phyloP scores from a whole-genome alignment of 2,797 vertebrate species.

The Pseudomugil gertrudae region DNA sequence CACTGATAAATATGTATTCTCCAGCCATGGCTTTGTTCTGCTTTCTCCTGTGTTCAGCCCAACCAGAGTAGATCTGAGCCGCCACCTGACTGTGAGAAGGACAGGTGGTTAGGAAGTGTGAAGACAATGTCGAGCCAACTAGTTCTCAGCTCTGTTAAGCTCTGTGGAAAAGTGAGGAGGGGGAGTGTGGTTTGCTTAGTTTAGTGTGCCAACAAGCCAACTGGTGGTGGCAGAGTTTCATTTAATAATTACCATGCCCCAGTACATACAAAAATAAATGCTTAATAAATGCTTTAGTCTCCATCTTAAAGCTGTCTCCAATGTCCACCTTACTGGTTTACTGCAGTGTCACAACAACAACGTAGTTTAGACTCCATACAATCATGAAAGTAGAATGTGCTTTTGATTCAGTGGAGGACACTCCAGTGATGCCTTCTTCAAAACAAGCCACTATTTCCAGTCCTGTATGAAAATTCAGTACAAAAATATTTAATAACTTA shows the following conservation, averaged over 20 bases:
- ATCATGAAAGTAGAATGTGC: background rate
- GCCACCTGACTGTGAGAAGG: slow-evolving; percentile 40
- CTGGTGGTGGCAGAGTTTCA: slow-evolving; percentile 35
- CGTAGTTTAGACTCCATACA: slow-evolving; percentile 7
- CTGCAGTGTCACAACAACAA: slow-evolving; percentile 7
- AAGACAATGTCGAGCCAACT: slow-evolving; percentile 39
- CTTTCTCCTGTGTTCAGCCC: slow-evolving; percentile 10
- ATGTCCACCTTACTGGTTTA: background rate
- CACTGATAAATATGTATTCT: slow-evolving; percentile 14
- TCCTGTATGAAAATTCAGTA: background rate
- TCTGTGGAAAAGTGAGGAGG: slow-evolving; percentile 28
- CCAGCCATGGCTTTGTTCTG: slow-evolving; percentile 6
- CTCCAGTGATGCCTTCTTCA: background rate
- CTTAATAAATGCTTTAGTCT: slow-evolving; percentile 18
- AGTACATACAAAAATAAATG: slow-evolving; percentile 24
- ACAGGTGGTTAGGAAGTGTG: slow-evolving; percentile 66
- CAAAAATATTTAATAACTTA: background rate
- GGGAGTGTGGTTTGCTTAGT: slow-evolving; percentile 16
- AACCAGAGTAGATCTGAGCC: slow-evolving; percentile 28
- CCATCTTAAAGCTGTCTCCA: background rate
- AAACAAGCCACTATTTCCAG: background rate
- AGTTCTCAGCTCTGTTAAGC: slow-evolving; percentile 34
- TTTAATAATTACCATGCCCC: slow-evolving; percentile 30
- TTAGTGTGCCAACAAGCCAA: slow-evolving; percentile 38
- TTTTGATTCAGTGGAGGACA: background rate